phyloP scores from a whole-genome alignment of 2,888 invertebrate species.

The Drosophila subsilvestris region DNA sequence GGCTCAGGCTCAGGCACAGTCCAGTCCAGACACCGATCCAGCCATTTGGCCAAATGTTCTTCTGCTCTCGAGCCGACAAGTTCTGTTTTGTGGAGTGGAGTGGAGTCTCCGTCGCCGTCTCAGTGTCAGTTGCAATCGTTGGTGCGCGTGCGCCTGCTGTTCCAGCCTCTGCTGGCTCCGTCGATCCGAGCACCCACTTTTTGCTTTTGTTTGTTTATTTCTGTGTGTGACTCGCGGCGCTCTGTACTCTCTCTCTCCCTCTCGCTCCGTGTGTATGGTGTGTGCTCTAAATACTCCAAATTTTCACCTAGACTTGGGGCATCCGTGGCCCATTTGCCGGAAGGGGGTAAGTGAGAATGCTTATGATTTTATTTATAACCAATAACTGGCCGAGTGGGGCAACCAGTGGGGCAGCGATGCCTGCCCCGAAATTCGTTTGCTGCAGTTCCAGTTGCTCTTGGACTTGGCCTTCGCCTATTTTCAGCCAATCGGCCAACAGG shows the following conservation, averaged over 20 bases:
- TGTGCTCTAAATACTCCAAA: neutral
- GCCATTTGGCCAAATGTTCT: conserved; percentile 66
- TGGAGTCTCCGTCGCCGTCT: conserved; percentile 1
- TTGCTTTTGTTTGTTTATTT: neutral
- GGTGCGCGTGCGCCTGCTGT: conserved; percentile 1
- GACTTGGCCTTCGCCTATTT: conserved; percentile 71
- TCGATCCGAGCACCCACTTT: neutral
- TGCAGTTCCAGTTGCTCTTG: conserved; percentile 40
- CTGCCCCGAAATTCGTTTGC: conserved; percentile 7
- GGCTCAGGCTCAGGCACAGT: neutral
- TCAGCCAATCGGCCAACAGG: conserved; percentile 35
- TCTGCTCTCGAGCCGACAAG: conserved; percentile 69
- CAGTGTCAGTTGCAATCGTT: neutral
- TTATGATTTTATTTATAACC: neutral
- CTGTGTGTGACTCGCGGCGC: neutral
- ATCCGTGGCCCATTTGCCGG: neutral
- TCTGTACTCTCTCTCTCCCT: neutral
- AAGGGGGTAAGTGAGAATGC: conserved; percentile 9
- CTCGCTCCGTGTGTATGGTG: too few relatives aligned
- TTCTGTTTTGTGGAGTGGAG: conserved; percentile 43
- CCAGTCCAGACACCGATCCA: conserved; percentile 10
- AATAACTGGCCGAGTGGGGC: neutral
- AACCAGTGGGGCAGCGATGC: conserved; percentile 4
- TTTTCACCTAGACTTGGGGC: neutral
- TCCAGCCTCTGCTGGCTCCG: too few relatives aligned